Evolutionary conservation across 2,113 vertebrate species (phyloP).

Genomic region (Nannospalax galili): DNA sequence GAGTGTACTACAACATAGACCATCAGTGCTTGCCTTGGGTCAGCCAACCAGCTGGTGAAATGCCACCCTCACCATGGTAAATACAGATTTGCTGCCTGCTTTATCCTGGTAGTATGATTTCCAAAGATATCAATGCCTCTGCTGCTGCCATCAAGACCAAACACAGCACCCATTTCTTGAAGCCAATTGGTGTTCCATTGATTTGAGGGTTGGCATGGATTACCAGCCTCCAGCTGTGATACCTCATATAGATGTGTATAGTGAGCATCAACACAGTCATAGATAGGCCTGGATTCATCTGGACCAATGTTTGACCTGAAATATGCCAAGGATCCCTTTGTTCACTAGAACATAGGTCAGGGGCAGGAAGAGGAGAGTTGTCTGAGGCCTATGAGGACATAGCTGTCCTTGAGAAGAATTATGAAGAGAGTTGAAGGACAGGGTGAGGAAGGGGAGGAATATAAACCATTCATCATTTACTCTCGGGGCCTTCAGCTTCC

Average conservation of each 20-base stretch:
- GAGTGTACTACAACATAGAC: constrained; percentile 80
- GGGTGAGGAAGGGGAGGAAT: constrained; percentile 85
- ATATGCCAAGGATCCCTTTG: constrained; percentile 91
- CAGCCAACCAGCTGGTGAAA: constrained; percentile 86
- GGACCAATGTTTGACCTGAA: constrained; percentile 91
- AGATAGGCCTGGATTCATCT: no score
- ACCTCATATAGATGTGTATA: constrained; percentile 90
- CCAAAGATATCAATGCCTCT: constrained; percentile 85
- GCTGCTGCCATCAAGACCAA: constrained; percentile 91
- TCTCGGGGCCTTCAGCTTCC: constrained; percentile 68
- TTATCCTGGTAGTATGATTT: constrained; percentile 80
- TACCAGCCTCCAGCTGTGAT: constrained; percentile 91
- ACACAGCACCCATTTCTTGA: constrained; percentile 91
- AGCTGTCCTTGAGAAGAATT: constrained; percentile 92
- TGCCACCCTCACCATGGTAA: constrained; percentile 84
- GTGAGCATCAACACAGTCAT: constrained; percentile 86
- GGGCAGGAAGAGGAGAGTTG: constrained; percentile 40
- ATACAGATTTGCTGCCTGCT: constrained; percentile 85
- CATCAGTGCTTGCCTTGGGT: constrained; percentile 85
- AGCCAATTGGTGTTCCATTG: constrained; percentile 89
- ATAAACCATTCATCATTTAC: constrained; percentile 62
- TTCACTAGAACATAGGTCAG: constrained; percentile 91
- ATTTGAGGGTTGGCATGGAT: constrained; percentile 92
- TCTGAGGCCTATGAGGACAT: constrained; percentile 90
- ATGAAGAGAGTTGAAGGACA: constrained; percentile 90